Conservation (phyloP, 2,888 invertebrate genomes). For the Dolichomitus sp. region DNA sequence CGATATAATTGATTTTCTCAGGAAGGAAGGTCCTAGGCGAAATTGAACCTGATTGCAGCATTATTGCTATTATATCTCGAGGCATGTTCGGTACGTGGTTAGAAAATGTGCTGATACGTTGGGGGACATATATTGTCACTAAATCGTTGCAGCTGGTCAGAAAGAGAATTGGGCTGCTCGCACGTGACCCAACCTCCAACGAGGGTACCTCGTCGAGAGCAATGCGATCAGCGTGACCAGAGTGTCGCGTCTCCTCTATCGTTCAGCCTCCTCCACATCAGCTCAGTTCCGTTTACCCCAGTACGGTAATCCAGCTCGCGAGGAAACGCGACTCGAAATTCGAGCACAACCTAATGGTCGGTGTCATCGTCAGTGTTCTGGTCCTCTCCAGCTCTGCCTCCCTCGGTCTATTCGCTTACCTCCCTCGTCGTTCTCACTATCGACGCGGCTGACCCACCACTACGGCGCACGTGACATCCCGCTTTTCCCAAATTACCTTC, state of each 20-base stretch:
- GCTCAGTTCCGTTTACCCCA: constrained; percentile 53
- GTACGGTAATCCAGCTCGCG: constrained; percentile 59
- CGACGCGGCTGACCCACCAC: background rate
- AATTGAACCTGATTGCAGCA: constrained; percentile 55
- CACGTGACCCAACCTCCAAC: constrained; percentile 57
- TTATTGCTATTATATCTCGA: constrained; percentile 52
- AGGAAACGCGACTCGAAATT: constrained; percentile 77
- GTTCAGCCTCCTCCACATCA: constrained; percentile 27
- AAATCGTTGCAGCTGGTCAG: constrained; percentile 53
- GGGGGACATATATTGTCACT: constrained; percentile 25
- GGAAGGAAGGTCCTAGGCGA: constrained; percentile 4
- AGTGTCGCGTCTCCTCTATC: constrained; percentile 7
- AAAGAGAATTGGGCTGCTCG: constrained; percentile 21
- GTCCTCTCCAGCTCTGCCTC: constrained; percentile 3
- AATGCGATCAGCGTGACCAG: constrained; percentile 49
- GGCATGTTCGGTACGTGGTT: constrained; percentile 31
- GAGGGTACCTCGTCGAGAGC: constrained; percentile 8
- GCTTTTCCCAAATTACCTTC: constrained; percentile 44
- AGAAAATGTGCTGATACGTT: constrained; percentile 55
- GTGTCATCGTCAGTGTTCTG: constrained; percentile 52
- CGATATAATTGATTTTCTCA: constrained; percentile 46
- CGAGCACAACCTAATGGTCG: constrained; percentile 75
- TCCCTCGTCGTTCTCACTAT: background rate
- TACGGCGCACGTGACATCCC: constrained; percentile 12
- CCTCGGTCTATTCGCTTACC: constrained; percentile 4